phyloP scores from a whole-genome alignment of 2,888 invertebrate species.

The Argynnis bischoffii region DNA sequence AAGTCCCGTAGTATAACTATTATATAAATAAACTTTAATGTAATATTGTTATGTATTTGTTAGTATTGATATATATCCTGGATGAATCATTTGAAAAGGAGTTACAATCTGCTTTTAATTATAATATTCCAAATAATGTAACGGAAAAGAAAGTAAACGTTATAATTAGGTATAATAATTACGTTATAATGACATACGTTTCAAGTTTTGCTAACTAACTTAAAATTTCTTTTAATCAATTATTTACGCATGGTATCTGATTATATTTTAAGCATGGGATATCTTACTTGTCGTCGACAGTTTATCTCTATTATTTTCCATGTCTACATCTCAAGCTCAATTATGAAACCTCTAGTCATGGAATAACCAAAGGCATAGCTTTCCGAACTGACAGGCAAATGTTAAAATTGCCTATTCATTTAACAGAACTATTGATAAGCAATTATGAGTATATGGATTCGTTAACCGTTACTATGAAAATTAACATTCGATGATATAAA shows the following conservation, averaged over 20 bases:
- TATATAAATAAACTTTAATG: no score
- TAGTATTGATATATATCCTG: no score
- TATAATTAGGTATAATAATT: no score
- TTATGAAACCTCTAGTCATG: slow-evolving; percentile 36
- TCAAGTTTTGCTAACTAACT: neutral
- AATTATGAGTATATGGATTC: slow-evolving; percentile 30
- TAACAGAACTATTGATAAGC: slow-evolving; percentile 37
- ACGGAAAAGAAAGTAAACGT: no score
- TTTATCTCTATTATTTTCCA: slow-evolving; percentile 48
- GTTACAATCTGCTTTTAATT: no score
- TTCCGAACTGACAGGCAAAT: slow-evolving; percentile 26
- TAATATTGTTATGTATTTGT: no score
- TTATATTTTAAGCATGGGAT: neutral
- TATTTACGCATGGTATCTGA: slow-evolving; percentile 8
- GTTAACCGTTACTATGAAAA: slow-evolving; percentile 38
- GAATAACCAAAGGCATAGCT: slow-evolving; percentile 31
- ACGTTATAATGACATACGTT: neutral
- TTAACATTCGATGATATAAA: slow-evolving; percentile 39
- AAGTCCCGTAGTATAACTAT: no score
- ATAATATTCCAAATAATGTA: no score
- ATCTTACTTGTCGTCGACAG: slow-evolving; percentile 52
- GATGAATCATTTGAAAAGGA: no score
- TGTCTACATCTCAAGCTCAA: slow-evolving; percentile 40
- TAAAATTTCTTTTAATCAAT: slow-evolving; percentile 5
- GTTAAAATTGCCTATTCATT: slow-evolving; percentile 37